phyloP scores from a whole-genome alignment of 2,888 invertebrate species.

The Parascotia fuliginaria region DNA sequence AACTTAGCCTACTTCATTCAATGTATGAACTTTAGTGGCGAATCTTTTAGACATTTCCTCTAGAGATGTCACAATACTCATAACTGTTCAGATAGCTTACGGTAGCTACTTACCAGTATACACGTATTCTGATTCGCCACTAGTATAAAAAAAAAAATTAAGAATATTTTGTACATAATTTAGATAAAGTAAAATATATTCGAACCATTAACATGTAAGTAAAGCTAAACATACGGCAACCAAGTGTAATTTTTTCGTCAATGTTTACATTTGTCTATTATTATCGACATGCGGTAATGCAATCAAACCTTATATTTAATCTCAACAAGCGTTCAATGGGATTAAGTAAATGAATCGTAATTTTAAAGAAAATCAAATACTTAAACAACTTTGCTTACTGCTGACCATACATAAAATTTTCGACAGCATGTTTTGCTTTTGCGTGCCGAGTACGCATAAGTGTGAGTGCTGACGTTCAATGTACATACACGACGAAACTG shows the following conservation, averaged over 20 bases:
- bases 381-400: conserved; percentile 40
- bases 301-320: conserved; percentile 20
- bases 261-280: conserved; percentile 7
- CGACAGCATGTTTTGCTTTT: conserved; percentile 77
- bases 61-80: no score
- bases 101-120: no score
- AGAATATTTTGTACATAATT: no score
- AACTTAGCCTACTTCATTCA: no score
- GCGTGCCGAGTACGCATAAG: conserved; percentile 63
- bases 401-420: conserved; percentile 66
- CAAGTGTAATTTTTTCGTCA: conserved; percentile 1
- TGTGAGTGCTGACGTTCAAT: conserved; percentile 59
- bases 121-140: no score
- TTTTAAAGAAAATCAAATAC: conserved; percentile 38
- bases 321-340: conserved; percentile 9
- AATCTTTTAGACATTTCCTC: no score
- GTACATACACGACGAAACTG: conserved; percentile 51
- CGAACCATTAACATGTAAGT: neutral
- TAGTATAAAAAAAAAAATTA: no score
- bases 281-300: conserved; percentile 16
- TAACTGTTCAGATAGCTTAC: no score
- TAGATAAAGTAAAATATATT: neutral
- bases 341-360: conserved; percentile 33
- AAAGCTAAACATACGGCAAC: neutral
- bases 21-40: no score